Percentiles rank a stretch among this genome's conserved stretches.
These are phyloP conservation scores for Drosophila lini DNA, from an alignment of 1,140 invertebrate species.

Conservation along the genomic window DNA sequence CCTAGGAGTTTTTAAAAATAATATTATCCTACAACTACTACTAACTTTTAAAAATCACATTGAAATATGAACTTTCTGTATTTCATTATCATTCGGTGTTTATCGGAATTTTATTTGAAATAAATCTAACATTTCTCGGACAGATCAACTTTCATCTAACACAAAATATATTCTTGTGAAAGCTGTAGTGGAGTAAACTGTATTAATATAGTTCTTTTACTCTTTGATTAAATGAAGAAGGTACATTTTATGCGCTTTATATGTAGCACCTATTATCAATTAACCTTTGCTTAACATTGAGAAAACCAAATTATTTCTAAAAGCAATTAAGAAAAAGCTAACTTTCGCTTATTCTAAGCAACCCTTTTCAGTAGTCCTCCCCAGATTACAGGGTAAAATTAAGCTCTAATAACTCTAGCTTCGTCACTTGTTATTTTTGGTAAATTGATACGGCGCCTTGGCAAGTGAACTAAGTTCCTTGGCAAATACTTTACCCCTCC, in stretches of 20 bases:
- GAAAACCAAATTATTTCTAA: background rate
- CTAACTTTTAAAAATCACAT: too few relatives aligned
- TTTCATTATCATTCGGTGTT: background rate
- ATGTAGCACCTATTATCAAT: background rate
- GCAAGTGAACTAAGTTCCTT: constrained; percentile 49
- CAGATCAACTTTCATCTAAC: background rate
- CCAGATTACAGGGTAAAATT: constrained; percentile 14
- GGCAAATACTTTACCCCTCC: constrained; percentile 42
- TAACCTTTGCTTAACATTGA: background rate
- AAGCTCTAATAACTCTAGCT: background rate
- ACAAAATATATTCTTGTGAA: too few relatives aligned
- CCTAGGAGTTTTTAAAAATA: background rate
- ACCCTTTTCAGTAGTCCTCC: background rate
- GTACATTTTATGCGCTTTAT: background rate
- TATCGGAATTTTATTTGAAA: too few relatives aligned
- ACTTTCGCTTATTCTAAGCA: background rate
- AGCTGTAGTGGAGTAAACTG: too few relatives aligned
- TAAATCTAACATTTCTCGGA: too few relatives aligned
- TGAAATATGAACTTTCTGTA: background rate
- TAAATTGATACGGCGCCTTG: constrained; percentile 72
- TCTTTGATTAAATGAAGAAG: too few relatives aligned
- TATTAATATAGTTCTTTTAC: too few relatives aligned
- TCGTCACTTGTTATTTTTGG: constrained; percentile 59
- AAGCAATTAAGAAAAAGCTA: background rate
- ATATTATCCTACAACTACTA: background rate